Evolutionary conservation across 2,888 invertebrate genomes (phyloP).

Genomic region (Drosophila sordidapex): DNA sequence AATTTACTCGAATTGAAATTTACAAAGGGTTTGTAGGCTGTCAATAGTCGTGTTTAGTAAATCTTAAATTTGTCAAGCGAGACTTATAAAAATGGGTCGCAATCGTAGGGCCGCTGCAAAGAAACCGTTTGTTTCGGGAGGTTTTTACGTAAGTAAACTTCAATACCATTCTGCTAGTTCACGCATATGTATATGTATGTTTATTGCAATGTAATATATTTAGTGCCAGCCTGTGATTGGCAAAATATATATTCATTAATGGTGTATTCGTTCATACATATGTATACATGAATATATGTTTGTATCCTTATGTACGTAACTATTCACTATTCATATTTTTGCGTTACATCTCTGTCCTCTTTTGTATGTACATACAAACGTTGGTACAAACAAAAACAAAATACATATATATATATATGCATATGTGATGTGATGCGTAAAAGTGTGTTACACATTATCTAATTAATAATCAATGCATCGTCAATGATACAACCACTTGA

Average conservation of each 20-base stretch:
- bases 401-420: neutral
- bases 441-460: conserved; percentile 1
- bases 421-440: neutral
- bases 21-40: too few species aligned
- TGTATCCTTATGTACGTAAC: neutral
- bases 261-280: neutral
- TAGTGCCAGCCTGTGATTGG: neutral
- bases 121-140: conserved; percentile 67
- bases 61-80: neutral
- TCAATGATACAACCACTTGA: neutral
- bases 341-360: conserved; percentile 4
- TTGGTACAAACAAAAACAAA: conserved; percentile 13
- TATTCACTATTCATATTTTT: neutral
- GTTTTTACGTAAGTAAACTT: conserved; percentile 67
- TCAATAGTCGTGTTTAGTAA: neutral
- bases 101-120: conserved; percentile 37
- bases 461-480: conserved; percentile 11
- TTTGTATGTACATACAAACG: conserved; percentile 3
- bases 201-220: neutral
- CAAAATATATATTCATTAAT: neutral
- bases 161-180: conserved; percentile 8
- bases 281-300: neutral
- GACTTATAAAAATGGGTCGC: conserved; percentile 61
- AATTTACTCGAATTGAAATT: neutral
- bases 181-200: conserved; percentile 9